Conservation (phyloP, 2,888 invertebrate genomes). For the Callyntrura sp. region DNA sequence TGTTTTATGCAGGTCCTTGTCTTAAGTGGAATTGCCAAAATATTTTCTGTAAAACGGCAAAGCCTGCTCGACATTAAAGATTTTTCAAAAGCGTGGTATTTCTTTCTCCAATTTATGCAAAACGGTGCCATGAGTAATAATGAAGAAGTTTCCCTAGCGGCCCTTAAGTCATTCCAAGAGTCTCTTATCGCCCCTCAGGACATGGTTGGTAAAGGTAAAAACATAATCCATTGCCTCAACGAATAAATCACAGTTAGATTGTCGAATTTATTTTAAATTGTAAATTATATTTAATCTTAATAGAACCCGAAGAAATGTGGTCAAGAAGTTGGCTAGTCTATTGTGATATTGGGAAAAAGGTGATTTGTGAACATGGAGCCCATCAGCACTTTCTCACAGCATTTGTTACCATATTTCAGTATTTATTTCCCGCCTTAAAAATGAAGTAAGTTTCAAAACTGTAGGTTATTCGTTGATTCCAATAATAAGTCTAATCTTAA, state of each 20-base stretch:
- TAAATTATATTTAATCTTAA: background rate
- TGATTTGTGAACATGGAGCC: constrained; percentile 85
- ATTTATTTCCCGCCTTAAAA: constrained; percentile 95
- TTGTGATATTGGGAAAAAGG: constrained; percentile 83
- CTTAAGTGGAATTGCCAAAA: constrained; percentile 95
- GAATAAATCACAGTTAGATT: background rate
- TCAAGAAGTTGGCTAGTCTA: constrained; percentile 82
- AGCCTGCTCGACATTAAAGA: constrained; percentile 94
- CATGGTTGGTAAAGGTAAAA: constrained; percentile 68
- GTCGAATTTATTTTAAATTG: background rate
- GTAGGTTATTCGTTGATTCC: background rate
- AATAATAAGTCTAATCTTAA: no score
- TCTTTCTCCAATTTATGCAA: constrained; percentile 97
- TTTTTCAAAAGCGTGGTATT: constrained; percentile 97
- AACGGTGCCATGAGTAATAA: constrained; percentile 96
- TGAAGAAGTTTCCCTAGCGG: constrained; percentile 97
- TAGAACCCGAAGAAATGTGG: constrained; percentile 82
- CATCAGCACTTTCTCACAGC: constrained; percentile 97
- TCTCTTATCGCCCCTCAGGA: constrained; percentile 87
- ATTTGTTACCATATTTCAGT: constrained; percentile 97
- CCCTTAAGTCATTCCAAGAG: constrained; percentile 98
- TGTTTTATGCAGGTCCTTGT: constrained; percentile 89
- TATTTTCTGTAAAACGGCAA: constrained; percentile 96
- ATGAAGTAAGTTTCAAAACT: constrained; percentile 87
- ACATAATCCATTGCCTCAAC: background rate